phyloP scores from a whole-genome alignment of 2,113 vertebrate species.

The Osmerus mordax region DNA sequence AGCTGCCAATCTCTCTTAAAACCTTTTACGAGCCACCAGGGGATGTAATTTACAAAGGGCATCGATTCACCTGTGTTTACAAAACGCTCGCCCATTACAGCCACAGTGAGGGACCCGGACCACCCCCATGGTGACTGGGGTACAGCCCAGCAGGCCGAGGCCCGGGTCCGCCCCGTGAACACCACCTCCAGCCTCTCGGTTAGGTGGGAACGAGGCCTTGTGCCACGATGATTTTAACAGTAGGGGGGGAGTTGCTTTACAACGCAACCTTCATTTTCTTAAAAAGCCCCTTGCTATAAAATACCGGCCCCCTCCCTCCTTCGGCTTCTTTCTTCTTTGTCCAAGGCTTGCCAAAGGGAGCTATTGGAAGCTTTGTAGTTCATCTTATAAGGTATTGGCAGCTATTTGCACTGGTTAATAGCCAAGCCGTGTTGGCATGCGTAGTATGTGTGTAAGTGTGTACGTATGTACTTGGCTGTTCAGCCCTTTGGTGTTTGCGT shows the following conservation, averaged over 20 bases:
- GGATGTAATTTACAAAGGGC: too few species aligned
- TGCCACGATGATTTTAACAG: constrained; percentile 13
- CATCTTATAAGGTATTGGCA: constrained; percentile 23
- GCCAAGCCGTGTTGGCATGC: constrained; percentile 22
- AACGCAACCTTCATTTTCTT: constrained; percentile 1
- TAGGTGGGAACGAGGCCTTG: constrained; percentile 11
- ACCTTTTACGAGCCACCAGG: too few species aligned
- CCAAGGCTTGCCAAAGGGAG: constrained; percentile 32
- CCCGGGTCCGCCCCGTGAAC: too few species aligned
- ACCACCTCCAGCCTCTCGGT: neutral
- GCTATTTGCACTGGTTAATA: constrained; percentile 26
- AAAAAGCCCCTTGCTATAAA: neutral
- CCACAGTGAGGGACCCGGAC: too few species aligned
- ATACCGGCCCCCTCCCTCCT: neutral
- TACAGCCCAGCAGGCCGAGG: too few species aligned
- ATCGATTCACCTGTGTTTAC: too few species aligned
- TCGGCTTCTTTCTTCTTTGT: constrained; percentile 13
- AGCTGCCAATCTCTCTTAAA: too few species aligned
- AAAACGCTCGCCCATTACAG: too few species aligned
- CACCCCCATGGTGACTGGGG: too few species aligned
- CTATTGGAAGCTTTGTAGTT: constrained; percentile 24
- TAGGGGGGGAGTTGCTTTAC: constrained; percentile 22
- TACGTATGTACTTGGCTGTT: neutral
- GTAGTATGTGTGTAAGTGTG: neutral
- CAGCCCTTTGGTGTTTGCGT: neutral